Evolutionary conservation across 2,888 invertebrate species (phyloP).

Genomic region (Cantharis flavilabris): DNA sequence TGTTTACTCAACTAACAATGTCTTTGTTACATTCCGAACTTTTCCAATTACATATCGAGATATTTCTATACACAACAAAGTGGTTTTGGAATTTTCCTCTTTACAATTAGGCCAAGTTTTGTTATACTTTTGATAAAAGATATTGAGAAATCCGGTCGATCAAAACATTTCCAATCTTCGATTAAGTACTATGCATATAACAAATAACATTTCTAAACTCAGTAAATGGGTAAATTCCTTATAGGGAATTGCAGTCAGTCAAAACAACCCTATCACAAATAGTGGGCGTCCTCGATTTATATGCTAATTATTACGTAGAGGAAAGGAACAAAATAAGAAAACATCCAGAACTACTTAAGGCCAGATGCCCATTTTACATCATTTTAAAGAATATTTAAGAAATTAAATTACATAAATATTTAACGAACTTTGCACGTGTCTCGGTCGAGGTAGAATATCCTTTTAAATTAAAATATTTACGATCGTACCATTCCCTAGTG

Average conservation of each 20-base stretch:
- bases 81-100: neutral
- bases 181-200: too few relatives aligned
- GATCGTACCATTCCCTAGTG: neutral
- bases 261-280: neutral
- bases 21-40: neutral
- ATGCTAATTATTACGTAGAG: neutral
- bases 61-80: neutral
- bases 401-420: neutral
- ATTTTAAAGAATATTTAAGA: neutral
- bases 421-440: neutral
- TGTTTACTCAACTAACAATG: neutral
- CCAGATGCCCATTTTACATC: neutral
- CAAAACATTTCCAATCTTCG: neutral
- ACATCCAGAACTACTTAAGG: neutral
- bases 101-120: neutral
- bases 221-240: neutral
- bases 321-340: neutral
- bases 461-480: neutral
- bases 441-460: neutral
- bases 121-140: neutral
- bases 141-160: neutral
- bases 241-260: neutral
- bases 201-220: neutral
- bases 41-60: neutral
- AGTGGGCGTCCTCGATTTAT: neutral